These are phyloP conservation scores for Drosophila jambulina DNA, from an alignment of 1,140 invertebrate species.

Conservation along the genomic window DNA sequence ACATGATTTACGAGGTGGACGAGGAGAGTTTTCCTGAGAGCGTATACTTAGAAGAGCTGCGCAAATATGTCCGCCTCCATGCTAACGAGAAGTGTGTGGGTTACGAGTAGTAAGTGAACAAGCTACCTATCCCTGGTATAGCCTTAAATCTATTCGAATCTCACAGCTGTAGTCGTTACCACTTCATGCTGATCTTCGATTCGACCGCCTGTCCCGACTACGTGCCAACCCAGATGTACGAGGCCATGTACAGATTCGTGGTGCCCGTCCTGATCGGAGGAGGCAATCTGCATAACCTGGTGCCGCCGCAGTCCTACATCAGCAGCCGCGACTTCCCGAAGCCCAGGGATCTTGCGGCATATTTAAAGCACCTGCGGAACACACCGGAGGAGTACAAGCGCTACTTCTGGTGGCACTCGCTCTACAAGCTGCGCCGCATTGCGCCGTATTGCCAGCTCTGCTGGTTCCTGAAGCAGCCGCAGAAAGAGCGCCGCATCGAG, in stretches of 20 bases:
- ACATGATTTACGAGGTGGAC: slow-evolving; percentile 48
- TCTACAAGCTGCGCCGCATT: slow-evolving; percentile 37
- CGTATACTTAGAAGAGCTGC: slow-evolving; percentile 46
- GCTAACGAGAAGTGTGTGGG: slow-evolving; percentile 15
- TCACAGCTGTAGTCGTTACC: slow-evolving; percentile 45
- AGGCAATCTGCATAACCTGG: slow-evolving; percentile 31
- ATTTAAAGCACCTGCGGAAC: slow-evolving; percentile 12
- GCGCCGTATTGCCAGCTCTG: slow-evolving; percentile 53
- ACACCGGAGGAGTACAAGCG: slow-evolving; percentile 20
- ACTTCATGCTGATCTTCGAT: slow-evolving; percentile 66
- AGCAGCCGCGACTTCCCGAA: slow-evolving; percentile 28
- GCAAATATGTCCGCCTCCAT: slow-evolving; percentile 26
- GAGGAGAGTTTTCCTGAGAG: slow-evolving; percentile 13
- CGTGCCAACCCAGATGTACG: slow-evolving; percentile 44
- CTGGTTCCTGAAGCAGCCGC: background rate
- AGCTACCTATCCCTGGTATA: no score
- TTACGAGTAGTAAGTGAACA: slow-evolving; percentile 6
- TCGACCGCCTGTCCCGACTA: slow-evolving; percentile 51
- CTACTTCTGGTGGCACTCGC: slow-evolving; percentile 59
- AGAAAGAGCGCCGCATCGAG: background rate
- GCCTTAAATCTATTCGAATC: background rate
- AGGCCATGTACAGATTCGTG: slow-evolving; percentile 38
- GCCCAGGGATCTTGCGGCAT: slow-evolving; percentile 18
- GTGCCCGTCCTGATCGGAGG: slow-evolving; percentile 60
- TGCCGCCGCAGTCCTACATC: slow-evolving; percentile 46